Base-by-base conservation (phyloP, 2,888 invertebrate genomes). In the Saturnia japonica region DNA sequence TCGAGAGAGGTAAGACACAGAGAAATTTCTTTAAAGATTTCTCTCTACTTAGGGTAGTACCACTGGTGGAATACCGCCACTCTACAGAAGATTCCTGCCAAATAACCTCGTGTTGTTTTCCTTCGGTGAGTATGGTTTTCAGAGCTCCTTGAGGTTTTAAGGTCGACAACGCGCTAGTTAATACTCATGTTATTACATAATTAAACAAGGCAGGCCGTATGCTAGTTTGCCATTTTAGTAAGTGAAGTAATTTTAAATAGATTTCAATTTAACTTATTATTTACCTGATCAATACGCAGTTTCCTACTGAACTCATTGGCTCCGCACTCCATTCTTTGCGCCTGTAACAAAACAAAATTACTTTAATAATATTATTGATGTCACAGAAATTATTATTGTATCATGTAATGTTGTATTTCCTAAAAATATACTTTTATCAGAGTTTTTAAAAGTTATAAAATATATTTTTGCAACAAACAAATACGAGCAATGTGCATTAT, bases 281-380 rank as follows among this genome's bases (percentile, higher is more conserved):
- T 71, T 68, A 93, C 94, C 91, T 92, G 93, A 82, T 93, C 93
- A 84, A 90, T 83, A 81, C 91, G 91, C 86, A 90, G 86, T 86
- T 93, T 93, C 83, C 91, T 91, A 85, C 88, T 86, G 78, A 88
- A 82, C 77, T 92, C 93, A 79, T 85, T 86, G 74, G 85, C 86
- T 81, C 88, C 90, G 81, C 89, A 88, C 90, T 94, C 94, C 94
- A 94, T 94, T 82, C 89, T 93, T 82, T 91, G 93, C 80, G 88
- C 84, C 94, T 94, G 88, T 68, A 93, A 93, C 88, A 89, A 91
- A 72, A 54, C 3, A 70, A 45, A 66, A 68, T 62, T 54, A 51
- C 4, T 19, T 51, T 8, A n/a, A n/a, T 54, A 54, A n/a, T 0
- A n/a, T 19, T 22, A 22, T 22, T 54, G 43, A 43, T 43, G 22